Conservation (phyloP, 2,113 vertebrate genomes). For the Mirza zaza region DNA sequence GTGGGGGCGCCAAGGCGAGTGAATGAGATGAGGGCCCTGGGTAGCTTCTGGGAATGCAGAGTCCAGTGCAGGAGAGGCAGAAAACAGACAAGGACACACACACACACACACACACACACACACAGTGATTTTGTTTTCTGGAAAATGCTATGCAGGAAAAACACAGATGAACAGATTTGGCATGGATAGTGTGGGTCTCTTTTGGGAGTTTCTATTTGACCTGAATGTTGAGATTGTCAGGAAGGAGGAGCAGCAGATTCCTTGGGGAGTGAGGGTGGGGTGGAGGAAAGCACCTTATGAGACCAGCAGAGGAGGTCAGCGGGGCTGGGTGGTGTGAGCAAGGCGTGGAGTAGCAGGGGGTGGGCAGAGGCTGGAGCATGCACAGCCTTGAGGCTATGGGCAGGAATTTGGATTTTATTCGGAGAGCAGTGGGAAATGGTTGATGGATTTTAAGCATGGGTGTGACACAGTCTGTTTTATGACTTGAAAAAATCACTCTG, state of each 20-base stretch:
- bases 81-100: not conserved
- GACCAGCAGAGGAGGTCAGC: not conserved
- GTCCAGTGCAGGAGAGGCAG: not conserved
- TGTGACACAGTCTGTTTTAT: slow-evolving; percentile 43
- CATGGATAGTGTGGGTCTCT: not conserved
- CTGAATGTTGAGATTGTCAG: slow-evolving; percentile 21
- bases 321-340: not conserved
- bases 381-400: not conserved
- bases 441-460: slow-evolving; percentile 39
- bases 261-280: not conserved
- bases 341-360: not conserved
- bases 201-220: slow-evolving; percentile 5
- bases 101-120: not conserved
- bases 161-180: slow-evolving; percentile 29
- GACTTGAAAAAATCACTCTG: not conserved
- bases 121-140: slow-evolving; percentile 16
- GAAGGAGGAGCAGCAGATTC: not conserved
- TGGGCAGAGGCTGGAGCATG: not conserved
- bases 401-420: slow-evolving; percentile 11
- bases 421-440: not conserved
- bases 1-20: not conserved
- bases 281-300: not conserved
- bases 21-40: not conserved
- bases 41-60: not conserved
- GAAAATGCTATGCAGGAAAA: slow-evolving; percentile 2